These are phyloP conservation scores for Mythimna loreyi DNA, from an alignment of 2,888 invertebrate species.

Conservation along the genomic window DNA sequence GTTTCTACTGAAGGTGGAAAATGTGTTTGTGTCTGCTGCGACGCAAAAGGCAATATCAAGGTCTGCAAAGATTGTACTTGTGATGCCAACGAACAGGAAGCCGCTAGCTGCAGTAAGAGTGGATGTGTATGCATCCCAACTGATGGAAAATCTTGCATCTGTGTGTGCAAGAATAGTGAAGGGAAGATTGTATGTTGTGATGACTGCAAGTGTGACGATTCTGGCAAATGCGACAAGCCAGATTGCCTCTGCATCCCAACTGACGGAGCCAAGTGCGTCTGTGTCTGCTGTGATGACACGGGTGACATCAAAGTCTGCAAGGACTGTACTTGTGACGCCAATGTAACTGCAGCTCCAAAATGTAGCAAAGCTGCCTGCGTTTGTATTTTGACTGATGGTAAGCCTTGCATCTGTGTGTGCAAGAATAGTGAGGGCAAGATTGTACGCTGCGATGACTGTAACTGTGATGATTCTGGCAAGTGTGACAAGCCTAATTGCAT, in stretches of 20 bases:
- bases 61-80: conserved; percentile 63
- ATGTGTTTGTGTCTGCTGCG: conserved; percentile 52
- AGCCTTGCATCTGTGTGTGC: background rate
- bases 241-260: conserved; percentile 59
- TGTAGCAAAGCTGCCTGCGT: background rate
- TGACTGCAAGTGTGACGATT: conserved; percentile 48
- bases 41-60: conserved; percentile 42
- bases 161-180: conserved; percentile 45
- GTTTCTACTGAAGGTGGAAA: conserved; percentile 47
- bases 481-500: background rate
- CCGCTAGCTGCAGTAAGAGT: conserved; percentile 56
- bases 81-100: background rate
- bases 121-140: conserved; percentile 70
- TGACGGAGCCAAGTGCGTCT: conserved; percentile 61
- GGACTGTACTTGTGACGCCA: conserved; percentile 57
- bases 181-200: conserved; percentile 37
- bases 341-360: background rate
- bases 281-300: conserved; percentile 56
- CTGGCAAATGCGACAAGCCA: conserved; percentile 36
- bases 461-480: background rate
- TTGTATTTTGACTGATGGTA: background rate
- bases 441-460: background rate
- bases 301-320: conserved; percentile 37
- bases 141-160: conserved; percentile 46
- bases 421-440: background rate